Conservation (phyloP, 2,888 invertebrate genomes). For the Drosophila pegasa region DNA sequence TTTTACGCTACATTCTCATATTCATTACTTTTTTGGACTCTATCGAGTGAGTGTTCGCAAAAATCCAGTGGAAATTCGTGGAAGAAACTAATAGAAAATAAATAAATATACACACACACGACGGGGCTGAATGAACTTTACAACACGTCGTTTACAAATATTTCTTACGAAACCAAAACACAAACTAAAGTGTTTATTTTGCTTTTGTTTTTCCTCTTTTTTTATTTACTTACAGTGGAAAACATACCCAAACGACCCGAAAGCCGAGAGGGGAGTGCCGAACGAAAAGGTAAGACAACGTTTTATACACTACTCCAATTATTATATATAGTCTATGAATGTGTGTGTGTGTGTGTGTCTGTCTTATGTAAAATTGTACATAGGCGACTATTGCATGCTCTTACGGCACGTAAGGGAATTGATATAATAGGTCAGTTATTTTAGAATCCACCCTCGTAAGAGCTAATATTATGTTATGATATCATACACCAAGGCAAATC, state of each 20-base stretch:
- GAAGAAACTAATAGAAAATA: conserved; percentile 11
- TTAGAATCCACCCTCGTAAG: background rate
- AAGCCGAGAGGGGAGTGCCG: conserved; percentile 84
- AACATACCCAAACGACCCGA: conserved; percentile 82
- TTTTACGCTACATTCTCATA: conserved; percentile 43
- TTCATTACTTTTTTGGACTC: conserved; percentile 39
- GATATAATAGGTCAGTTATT: background rate
- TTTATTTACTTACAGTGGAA: conserved; percentile 81
- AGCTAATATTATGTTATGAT: conserved; percentile 3
- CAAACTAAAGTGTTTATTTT: conserved; percentile 45
- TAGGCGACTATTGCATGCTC: conserved; percentile 31
- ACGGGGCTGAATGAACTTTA: conserved; percentile 12
- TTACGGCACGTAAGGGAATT: background rate
- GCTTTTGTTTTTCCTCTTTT: conserved; percentile 21
- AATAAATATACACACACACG: background rate
- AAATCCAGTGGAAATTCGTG: conserved; percentile 19
- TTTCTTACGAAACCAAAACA: conserved; percentile 52
- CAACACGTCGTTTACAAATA: conserved; percentile 30
- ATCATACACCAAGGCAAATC: background rate
- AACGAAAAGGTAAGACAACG: conserved; percentile 82
- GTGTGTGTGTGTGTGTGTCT: conserved; percentile 5
- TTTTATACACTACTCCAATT: conserved; percentile 41
- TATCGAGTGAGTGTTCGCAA: conserved; percentile 49
- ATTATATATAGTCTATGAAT: background rate
- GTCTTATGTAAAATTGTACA: conserved; percentile 45